Base-by-base conservation (phyloP, 2,797 vertebrate species). In the Muscicapa comitata region DNA sequence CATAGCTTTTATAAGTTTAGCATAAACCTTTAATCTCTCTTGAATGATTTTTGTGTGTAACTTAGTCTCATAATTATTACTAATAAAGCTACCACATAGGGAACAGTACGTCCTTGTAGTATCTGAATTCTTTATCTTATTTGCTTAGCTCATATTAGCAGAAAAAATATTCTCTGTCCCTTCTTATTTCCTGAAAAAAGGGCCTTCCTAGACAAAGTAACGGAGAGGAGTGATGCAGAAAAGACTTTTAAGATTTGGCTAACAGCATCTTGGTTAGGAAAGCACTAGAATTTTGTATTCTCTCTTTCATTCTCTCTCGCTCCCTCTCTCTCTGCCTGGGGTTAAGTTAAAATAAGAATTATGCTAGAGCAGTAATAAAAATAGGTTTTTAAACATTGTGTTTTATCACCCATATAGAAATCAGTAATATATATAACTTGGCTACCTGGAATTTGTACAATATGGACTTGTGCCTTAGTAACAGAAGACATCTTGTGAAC, bases 31-130 rank as follows among this genome's bases (percentile, higher is more conserved):
- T 92, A 95, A 94, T 83, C 40, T 87, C 67, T 81, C 21, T 71
- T 71, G 73, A 89, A 94, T 92, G 75, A 88, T 93, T 94, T 93
- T 88, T 93, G 8, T 84, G 42, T 89, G 73, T 79, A 91, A 81
- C 23, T 65, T 79, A 66, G 42, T 87, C 28, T 85, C 37, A 17
- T 92, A 93, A 93, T 91, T 96, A 61, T 68, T 94, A 62, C 42
- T 88, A 78, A 93, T 73, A 94, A 84, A 94, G 33, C 53, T 93
- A 86, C 57, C 10, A 35, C 61, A 66, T 63, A 58, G 51, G 82
- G 92, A 81, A 91, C 67, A 68, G 68, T 74, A 68, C 3, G 47
- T 93, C 54, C 70, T 94, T 65, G 37, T 40, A 74, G 70, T 72
- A 93, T 76, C 61, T 84, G 84, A 94, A 86, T 82, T 90, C 55